phyloP scores from a whole-genome alignment of 2,797 vertebrate species.

The Hemitrygon akajei region DNA sequence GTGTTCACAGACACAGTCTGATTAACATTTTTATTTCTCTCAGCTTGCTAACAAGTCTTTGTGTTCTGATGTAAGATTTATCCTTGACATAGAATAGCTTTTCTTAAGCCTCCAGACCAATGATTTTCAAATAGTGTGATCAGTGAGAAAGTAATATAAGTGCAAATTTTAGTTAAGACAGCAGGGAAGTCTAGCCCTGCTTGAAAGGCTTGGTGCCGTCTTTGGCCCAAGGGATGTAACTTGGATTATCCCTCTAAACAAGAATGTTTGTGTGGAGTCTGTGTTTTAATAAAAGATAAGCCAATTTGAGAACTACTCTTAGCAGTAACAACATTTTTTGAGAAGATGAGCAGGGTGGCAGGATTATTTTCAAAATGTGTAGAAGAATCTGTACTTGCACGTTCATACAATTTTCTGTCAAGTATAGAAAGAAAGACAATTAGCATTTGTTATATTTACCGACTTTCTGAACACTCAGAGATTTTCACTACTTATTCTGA shows the following conservation, averaged over 20 bases:
- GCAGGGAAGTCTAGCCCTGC: not conserved
- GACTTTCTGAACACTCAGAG: not conserved
- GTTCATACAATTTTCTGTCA: not conserved
- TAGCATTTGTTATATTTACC: not conserved
- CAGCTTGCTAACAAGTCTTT: not conserved
- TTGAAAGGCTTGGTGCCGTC: not conserved
- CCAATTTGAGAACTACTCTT: not conserved
- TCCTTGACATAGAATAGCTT: not conserved
- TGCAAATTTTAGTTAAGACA: not conserved
- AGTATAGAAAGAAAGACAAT: not conserved
- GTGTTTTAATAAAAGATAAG: conserved; percentile 27
- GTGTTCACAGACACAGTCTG: not conserved
- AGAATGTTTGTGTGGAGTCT: not conserved
- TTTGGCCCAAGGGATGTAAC: not conserved
- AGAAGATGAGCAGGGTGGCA: not conserved
- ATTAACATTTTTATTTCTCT: not conserved
- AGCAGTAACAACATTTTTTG: conserved; percentile 14
- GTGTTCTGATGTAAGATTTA: not conserved
- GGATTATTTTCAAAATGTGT: not conserved
- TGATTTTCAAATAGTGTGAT: not conserved
- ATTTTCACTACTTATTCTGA: not conserved
- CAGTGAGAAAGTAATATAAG: not conserved
- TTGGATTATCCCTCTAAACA: not conserved
- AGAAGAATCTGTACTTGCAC: not conserved
- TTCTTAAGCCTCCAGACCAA: not conserved